Conservation (phyloP, 1,140 invertebrate genomes). For the Caerostris extrusa region DNA sequence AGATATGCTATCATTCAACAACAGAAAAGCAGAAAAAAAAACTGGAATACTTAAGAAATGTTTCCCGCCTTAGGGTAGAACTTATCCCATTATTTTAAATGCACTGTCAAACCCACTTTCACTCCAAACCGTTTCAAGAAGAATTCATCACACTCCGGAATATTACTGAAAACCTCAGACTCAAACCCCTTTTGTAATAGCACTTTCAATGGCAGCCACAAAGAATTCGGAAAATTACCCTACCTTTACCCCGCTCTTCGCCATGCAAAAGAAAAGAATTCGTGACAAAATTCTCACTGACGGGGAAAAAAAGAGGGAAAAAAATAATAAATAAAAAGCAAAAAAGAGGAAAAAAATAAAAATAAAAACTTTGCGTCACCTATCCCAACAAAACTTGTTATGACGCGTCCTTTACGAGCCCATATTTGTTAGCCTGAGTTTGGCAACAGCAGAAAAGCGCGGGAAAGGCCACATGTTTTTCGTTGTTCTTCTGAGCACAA, state of each 20-base stretch:
- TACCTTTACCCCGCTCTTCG: background rate
- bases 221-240: constrained; percentile 36
- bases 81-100: constrained; percentile 6
- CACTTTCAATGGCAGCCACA: background rate
- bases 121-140: background rate
- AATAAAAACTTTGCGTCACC: constrained; percentile 43
- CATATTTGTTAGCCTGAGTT: constrained; percentile 44
- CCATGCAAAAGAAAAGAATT: constrained; percentile 20
- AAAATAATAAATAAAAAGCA: background rate
- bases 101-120: constrained; percentile 27
- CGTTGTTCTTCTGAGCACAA: constrained; percentile 35
- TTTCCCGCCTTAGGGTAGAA: background rate
- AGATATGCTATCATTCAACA: background rate
- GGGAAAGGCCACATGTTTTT: constrained; percentile 55
- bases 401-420: constrained; percentile 49
- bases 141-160: background rate
- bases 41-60: background rate
- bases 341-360: background rate
- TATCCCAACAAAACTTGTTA: constrained; percentile 60
- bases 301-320: background rate
- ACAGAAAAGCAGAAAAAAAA: background rate
- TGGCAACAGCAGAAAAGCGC: constrained; percentile 61
- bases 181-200: background rate
- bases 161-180: background rate
- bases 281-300: constrained; percentile 13